A percentile compares a stretch with the other conserved stretches of the same genome.
Conservation (phyloP, 2,797 vertebrate genomes). For the Pipistrellus nathusii region DNA sequence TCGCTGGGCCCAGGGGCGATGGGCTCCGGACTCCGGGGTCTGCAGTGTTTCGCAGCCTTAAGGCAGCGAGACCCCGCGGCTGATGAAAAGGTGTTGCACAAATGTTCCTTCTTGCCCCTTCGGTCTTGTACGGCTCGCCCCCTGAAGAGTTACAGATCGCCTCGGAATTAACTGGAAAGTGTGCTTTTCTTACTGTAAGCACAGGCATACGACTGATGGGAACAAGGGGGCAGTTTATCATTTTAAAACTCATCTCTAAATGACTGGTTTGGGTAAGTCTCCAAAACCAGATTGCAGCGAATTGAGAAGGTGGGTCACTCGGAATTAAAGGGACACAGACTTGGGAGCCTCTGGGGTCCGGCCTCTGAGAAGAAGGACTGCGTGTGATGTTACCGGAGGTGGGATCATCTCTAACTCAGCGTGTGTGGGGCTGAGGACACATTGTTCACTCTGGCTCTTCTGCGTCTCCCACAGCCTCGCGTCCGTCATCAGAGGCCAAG, state of each 20-base stretch:
- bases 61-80: slow-evolving; percentile 88
- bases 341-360: slow-evolving; percentile 68
- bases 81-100: slow-evolving; percentile 92
- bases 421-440: slow-evolving; percentile 62
- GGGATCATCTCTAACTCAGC: slow-evolving; percentile 76
- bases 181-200: slow-evolving; percentile 84
- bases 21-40: slow-evolving; percentile 87
- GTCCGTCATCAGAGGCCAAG: slow-evolving; percentile 97
- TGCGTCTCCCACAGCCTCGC: slow-evolving; percentile 91
- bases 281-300: slow-evolving; percentile 71
- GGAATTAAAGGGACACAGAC: slow-evolving; percentile 73
- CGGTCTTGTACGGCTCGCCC: slow-evolving; percentile 86
- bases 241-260: slow-evolving; percentile 83
- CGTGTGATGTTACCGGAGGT: slow-evolving; percentile 20
- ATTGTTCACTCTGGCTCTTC: slow-evolving; percentile 75
- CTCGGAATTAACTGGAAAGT: slow-evolving; percentile 88
- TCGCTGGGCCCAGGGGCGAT: slow-evolving; percentile 89
- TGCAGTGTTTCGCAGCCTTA: slow-evolving; percentile 87
- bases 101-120: slow-evolving; percentile 88
- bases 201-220: slow-evolving; percentile 77
- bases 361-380: slow-evolving; percentile 62
- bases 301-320: slow-evolving; percentile 75
- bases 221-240: slow-evolving; percentile 66
- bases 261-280: slow-evolving; percentile 81
- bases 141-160: slow-evolving; percentile 87